phyloP scores from a whole-genome alignment of 2,113 vertebrate species.

The Calidris pygmaea region DNA sequence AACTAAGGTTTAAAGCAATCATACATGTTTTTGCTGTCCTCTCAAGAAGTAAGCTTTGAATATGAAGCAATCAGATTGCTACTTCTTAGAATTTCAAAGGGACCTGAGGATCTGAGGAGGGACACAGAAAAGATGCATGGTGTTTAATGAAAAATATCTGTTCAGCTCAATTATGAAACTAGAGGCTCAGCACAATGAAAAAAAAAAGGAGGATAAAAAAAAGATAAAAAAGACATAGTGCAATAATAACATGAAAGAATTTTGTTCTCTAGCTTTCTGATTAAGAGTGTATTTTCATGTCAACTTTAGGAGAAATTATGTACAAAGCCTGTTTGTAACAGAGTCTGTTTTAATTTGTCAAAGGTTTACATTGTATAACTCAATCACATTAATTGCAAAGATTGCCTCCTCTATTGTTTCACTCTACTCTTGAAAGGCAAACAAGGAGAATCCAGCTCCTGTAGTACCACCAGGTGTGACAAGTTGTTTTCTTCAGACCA shows the following conservation, averaged over 20 bases:
- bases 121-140: conserved; percentile 14
- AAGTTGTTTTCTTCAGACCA: neutral
- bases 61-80: conserved; percentile 44
- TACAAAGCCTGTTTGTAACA: conserved; percentile 42
- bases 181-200: neutral
- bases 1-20: conserved; percentile 57
- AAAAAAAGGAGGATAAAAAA: conserved; percentile 30
- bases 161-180: conserved; percentile 47
- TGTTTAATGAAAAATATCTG: conserved; percentile 67
- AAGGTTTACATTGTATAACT: neutral
- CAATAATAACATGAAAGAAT: conserved; percentile 63
- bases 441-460: neutral
- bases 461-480: neutral
- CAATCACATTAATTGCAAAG: conserved; percentile 35
- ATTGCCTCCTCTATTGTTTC: conserved; percentile 19
- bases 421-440: neutral
- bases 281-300: conserved; percentile 65
- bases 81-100: conserved; percentile 46
- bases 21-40: conserved; percentile 42
- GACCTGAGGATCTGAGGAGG: conserved; percentile 33
- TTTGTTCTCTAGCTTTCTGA: conserved; percentile 67
- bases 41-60: conserved; percentile 45
- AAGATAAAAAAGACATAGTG: conserved; percentile 9
- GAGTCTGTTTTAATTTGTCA: conserved; percentile 56
- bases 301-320: conserved; percentile 51